Conservation (phyloP, 2,797 vertebrate genomes). For the Melopsittacus undulatus region DNA sequence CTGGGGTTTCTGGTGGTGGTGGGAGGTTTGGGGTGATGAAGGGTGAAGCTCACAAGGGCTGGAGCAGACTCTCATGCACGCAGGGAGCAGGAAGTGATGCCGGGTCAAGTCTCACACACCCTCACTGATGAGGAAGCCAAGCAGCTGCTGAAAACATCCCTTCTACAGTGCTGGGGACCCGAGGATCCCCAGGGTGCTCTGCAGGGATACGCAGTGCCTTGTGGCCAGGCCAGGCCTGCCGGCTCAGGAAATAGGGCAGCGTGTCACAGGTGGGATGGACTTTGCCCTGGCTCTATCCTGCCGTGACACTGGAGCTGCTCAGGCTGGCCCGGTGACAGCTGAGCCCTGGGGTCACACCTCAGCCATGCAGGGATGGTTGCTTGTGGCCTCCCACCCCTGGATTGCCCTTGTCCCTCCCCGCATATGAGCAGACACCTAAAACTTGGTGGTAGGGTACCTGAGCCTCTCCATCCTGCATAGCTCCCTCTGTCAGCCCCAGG, state of each 20-base stretch:
- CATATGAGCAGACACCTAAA: neutral
- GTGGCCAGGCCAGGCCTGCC: neutral
- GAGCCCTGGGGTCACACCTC: neutral
- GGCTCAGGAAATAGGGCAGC: neutral
- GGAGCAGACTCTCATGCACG: fast-evolving
- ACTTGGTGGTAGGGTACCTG: neutral
- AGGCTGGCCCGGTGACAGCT: neutral
- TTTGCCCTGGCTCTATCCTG: neutral
- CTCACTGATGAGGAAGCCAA: neutral
- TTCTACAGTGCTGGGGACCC: neutral
- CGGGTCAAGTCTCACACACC: fast-evolving
- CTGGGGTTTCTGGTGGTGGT: neutral
- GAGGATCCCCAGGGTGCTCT: neutral
- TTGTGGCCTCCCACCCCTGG: fast-evolving
- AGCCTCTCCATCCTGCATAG: fast-evolving
- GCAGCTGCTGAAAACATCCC: neutral
- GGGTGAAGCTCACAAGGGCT: neutral
- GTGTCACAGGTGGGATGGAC: neutral
- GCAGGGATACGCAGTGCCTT: neutral
- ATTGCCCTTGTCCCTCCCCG: neutral
- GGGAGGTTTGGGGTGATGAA: neutral
- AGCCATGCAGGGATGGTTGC: fast-evolving
- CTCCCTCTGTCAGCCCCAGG: neutral
- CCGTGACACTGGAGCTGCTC: neutral
- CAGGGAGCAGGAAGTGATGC: neutral